Percentiles rank a stretch among this genome's conserved stretches.
These are phyloP conservation scores for Chlamydotis undulata DNA, from an alignment of 2,113 vertebrate species.

Conservation along the genomic window DNA sequence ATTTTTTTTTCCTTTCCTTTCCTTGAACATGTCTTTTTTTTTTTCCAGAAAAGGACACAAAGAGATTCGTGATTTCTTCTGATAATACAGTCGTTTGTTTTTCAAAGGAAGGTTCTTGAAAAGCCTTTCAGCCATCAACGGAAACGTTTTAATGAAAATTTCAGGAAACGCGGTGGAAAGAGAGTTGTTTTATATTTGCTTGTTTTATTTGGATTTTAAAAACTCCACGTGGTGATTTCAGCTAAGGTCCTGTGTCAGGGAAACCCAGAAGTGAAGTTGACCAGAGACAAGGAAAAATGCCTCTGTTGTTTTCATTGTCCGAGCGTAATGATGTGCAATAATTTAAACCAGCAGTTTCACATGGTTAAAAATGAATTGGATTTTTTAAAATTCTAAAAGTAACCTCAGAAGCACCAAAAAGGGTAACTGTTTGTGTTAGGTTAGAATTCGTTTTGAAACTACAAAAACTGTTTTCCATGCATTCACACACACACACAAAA, in stretches of 20 bases:
- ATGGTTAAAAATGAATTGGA: constrained; percentile 36
- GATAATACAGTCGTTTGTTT: not conserved
- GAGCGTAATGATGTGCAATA: constrained; percentile 44
- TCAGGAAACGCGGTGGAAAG: not conserved
- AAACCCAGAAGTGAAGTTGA: constrained; percentile 56
- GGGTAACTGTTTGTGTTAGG: not conserved
- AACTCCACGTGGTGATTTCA: constrained; percentile 22
- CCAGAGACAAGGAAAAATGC: constrained; percentile 58
- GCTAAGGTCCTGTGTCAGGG: not conserved
- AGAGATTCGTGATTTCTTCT: not conserved
- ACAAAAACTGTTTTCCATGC: not conserved
- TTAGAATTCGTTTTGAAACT: not conserved
- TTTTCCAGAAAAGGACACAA: not conserved
- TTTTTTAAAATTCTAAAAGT: not conserved
- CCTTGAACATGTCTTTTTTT: not conserved
- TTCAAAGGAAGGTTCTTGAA: not conserved
- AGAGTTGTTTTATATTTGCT: not conserved
- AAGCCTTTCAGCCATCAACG: not conserved
- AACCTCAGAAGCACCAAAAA: not conserved
- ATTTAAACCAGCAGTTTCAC: constrained; percentile 62
- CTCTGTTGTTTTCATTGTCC: constrained; percentile 62
- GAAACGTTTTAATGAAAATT: not conserved
- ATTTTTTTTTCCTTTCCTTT: not conserved
- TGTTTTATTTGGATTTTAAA: constrained; percentile 44
- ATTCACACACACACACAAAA: not conserved